A percentile compares a stretch with the other conserved stretches of the same genome.
Evolutionary conservation across 2,888 invertebrate species (phyloP).

Genomic region (Rhingia rostrata): DNA sequence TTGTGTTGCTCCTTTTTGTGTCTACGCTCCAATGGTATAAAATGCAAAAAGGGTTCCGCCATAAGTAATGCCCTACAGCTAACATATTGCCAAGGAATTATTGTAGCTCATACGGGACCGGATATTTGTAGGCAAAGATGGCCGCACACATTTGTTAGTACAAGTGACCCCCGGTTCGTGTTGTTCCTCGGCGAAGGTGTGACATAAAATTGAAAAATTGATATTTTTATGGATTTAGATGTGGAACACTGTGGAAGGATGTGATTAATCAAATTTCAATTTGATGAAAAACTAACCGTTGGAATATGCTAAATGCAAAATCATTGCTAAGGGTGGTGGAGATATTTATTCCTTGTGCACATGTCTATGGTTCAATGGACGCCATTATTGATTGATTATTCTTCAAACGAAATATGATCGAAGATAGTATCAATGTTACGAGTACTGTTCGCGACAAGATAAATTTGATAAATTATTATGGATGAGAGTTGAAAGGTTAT

Average conservation of each 20-base stretch:
- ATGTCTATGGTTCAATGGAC: slow-evolving; percentile 48
- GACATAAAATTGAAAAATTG: slow-evolving; percentile 72
- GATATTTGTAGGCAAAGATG: neutral
- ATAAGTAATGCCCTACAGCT: slow-evolving; percentile 23
- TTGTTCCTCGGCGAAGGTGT: slow-evolving; percentile 36
- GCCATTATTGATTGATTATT: slow-evolving; percentile 5
- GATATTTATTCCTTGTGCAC: neutral
- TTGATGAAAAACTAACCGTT: slow-evolving; percentile 40
- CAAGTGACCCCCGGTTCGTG: neutral
- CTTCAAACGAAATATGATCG: slow-evolving; percentile 19
- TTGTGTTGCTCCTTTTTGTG: slow-evolving; percentile 1
- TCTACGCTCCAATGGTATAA: neutral
- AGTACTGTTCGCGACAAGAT: slow-evolving; percentile 17
- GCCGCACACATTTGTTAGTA: neutral
- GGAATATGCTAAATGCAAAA: slow-evolving; percentile 33
- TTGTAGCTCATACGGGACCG: neutral
- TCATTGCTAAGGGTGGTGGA: slow-evolving; percentile 11
- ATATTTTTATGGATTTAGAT: slow-evolving; percentile 61
- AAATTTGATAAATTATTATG: slow-evolving; percentile 40
- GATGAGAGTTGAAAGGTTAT: slow-evolving; percentile 13
- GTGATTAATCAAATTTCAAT: slow-evolving; percentile 63
- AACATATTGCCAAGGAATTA: neutral
- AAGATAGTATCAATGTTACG: slow-evolving; percentile 1
- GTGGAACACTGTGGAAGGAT: slow-evolving; percentile 42
- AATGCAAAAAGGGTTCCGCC: slow-evolving; percentile 14